Percentiles rank a stretch among this genome's conserved stretches.
Evolutionary conservation across 2,113 vertebrate species (phyloP).

Genomic region (Protobothrops flavoviridis): DNA sequence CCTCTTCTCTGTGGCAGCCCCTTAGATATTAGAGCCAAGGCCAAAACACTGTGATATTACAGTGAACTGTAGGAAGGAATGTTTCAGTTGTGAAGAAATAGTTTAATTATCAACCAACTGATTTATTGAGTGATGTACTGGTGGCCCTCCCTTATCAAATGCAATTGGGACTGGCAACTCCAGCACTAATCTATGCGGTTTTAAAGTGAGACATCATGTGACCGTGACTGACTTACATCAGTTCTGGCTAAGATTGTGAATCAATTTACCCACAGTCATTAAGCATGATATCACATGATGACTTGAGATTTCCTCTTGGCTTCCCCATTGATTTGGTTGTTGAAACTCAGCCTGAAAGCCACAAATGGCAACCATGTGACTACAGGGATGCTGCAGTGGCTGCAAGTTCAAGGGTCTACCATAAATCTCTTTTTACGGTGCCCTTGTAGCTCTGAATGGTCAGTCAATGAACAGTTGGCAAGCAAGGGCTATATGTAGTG

Average conservation of each 20-base stretch:
- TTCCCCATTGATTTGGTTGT: background rate
- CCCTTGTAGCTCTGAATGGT: background rate
- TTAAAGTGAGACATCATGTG: background rate
- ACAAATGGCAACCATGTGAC: background rate
- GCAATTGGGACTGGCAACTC: background rate
- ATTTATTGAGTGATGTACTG: background rate
- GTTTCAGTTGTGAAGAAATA: background rate
- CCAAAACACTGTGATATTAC: background rate
- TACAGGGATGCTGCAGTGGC: background rate
- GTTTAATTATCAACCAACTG: background rate
- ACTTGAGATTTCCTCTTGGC: background rate
- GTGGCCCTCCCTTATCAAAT: background rate
- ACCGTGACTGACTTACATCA: background rate
- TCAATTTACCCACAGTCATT: background rate
- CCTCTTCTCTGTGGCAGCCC: background rate
- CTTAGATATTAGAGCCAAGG: background rate
- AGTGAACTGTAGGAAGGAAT: background rate
- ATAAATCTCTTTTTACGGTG: background rate
- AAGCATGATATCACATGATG: background rate
- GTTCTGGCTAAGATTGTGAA: background rate
- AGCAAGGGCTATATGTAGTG: background rate
- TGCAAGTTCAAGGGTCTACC: background rate
- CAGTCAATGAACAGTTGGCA: background rate
- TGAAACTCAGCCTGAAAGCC: background rate
- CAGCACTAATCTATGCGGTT: background rate